These are phyloP conservation scores for Chironomus striatipennis DNA, from an alignment of 1,140 invertebrate genomes.

Conservation along the genomic window DNA sequence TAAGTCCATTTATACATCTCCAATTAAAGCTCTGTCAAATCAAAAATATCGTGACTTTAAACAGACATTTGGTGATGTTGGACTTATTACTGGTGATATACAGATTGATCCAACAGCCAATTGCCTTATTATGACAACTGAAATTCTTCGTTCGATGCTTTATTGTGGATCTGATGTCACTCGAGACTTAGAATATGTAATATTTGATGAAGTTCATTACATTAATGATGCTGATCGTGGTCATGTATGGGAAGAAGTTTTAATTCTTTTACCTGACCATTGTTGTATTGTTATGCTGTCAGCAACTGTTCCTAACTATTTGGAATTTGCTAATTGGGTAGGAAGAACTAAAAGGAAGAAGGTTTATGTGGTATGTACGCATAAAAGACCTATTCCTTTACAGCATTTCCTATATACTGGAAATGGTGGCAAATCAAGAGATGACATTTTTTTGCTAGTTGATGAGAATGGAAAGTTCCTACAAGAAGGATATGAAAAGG, in stretches of 20 bases:
- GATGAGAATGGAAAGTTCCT: conserved; percentile 64
- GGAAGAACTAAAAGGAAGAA: conserved; percentile 86
- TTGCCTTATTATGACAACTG: conserved; percentile 99
- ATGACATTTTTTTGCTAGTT: conserved; percentile 78
- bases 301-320: conserved; percentile 95
- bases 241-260: conserved; percentile 98
- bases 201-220: conserved; percentile 99
- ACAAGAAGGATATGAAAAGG: conserved; percentile 59
- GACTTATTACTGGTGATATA: conserved; percentile 91
- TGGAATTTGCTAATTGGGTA: conserved; percentile 97
- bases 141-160: conserved; percentile 95
- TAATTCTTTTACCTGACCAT: conserved; percentile 89
- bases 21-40: conserved; percentile 98
- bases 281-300: conserved; percentile 96
- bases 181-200: conserved; percentile 94
- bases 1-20: conserved; percentile 95
- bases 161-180: conserved; percentile 93
- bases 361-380: conserved; percentile 91
- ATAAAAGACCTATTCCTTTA: conserved; percentile 89
- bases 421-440: conserved; percentile 62
- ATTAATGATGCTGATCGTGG: conserved; percentile 97
- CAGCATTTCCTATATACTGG: conserved; percentile 92
- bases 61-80: conserved; percentile 84
- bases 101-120: conserved; percentile 90
- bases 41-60: conserved; percentile 99